phyloP scores from a whole-genome alignment of 2,888 invertebrate genomes.

The Lapara coniferarum region DNA sequence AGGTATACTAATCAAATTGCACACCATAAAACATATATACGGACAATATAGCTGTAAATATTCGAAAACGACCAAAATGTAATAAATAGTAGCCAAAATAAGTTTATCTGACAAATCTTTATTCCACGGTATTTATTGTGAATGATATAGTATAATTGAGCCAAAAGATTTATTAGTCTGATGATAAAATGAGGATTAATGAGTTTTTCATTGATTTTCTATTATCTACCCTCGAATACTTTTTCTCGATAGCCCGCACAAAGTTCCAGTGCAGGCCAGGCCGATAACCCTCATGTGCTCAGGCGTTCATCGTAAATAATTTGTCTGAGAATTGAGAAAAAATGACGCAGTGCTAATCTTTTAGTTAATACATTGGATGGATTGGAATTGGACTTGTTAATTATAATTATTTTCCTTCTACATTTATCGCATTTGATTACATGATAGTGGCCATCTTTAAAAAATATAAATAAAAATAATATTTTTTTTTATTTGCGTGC shows the following conservation, averaged over 20 bases:
- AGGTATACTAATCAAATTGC: too few relatives aligned
- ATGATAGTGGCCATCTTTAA: too few relatives aligned
- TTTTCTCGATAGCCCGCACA: slow-evolving; percentile 30
- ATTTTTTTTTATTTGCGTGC: not conserved
- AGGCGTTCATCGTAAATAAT: slow-evolving; percentile 27
- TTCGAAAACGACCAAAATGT: too few relatives aligned
- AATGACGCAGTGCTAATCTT: not conserved
- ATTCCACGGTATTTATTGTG: not conserved
- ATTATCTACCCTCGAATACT: slow-evolving; percentile 23
- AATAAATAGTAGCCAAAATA: not conserved
- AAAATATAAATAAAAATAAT: too few relatives aligned
- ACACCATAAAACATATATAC: too few relatives aligned
- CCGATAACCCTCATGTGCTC: slow-evolving; percentile 26
- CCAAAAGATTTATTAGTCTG: not conserved
- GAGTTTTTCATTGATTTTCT: slow-evolving; percentile 18
- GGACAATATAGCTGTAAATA: too few relatives aligned
- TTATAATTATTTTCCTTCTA: too few relatives aligned
- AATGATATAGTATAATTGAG: not conserved
- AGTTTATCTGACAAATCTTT: not conserved
- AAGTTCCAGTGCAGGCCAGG: slow-evolving; percentile 19
- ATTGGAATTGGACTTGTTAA: too few relatives aligned
- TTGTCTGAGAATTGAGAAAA: not conserved
- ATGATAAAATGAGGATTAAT: slow-evolving; percentile 21
- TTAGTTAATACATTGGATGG: too few relatives aligned
- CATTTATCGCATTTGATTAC: too few relatives aligned